Base-by-base conservation (phyloP, 2,797 vertebrate genomes). In the Anableps anableps region DNA sequence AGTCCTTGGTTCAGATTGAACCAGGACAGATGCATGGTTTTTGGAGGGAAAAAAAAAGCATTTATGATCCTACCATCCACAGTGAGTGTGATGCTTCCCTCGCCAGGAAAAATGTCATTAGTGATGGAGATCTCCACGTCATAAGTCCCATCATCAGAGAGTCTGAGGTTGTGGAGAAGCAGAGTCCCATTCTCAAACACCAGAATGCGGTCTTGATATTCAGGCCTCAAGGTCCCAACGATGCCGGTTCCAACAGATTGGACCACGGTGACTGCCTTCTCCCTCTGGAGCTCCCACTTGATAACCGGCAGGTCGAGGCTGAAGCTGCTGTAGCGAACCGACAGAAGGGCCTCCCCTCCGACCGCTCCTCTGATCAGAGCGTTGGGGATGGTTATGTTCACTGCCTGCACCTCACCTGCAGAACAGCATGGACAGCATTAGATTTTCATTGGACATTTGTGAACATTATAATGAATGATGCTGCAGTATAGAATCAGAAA, bases 71-170 rank as follows among this genome's bases (percentile, higher is more conserved):
- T 96, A 99, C 98, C 97, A 47, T 99, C 98, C 72, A 99, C 98
- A 0, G 97, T 98, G 78, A 99, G 97, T 55, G 96, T 96, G 92
- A 99, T 98, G 92, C 95, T 97, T 88, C 97, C 97, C 89, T 98
- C 98, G 21, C 98, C 98, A 0, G 98, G 96, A 85, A 99, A 99
- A 0, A 94, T 97, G 79, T 99, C 98, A 0, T 98, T 98, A 0
- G 98, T 99, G 93, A 99, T 99, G 91, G 98, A 99, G 90, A 99
- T 97, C 94, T 99, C 97, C 51, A 99, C 98, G 14, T 98, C 97
- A 0, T 99, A 99, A 0, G 89, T 96, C 0, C 98, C 98, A 36
- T 99, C 97, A 0, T 99, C 98, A 0, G 96, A 91, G 75, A 97
- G 71, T 78, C 96, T 94, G 84, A 99, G 90, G 88, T 98, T 97